A percentile compares a stretch with the other conserved stretches of the same genome.
Evolutionary conservation across 2,797 vertebrate species (phyloP).

Genomic region (Enteromius trimaculatus): DNA sequence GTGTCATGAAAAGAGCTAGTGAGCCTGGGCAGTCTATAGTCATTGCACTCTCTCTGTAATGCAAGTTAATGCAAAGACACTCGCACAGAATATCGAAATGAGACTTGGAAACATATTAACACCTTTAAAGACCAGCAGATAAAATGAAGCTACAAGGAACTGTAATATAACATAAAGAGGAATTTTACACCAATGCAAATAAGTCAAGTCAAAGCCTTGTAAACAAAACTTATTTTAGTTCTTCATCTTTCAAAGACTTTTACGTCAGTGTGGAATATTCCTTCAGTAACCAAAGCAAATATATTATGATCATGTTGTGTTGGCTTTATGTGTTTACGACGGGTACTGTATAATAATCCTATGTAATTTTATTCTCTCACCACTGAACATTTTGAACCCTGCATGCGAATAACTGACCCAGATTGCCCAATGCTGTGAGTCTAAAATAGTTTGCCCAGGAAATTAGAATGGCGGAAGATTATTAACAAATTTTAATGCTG

Average conservation of each 20-base stretch:
- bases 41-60: slow-evolving; percentile 15
- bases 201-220: neutral
- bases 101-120: neutral
- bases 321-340: neutral
- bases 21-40: slow-evolving; percentile 6
- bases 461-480: neutral
- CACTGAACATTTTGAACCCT: neutral
- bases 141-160: neutral
- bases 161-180: neutral
- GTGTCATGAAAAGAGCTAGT: slow-evolving; percentile 17
- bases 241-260: neutral
- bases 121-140: neutral
- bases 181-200: neutral
- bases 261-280: neutral
- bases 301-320: neutral
- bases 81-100: neutral
- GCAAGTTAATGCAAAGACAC: neutral
- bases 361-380: neutral
- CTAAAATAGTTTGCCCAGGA: neutral
- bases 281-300: neutral
- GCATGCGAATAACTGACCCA: neutral
- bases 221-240: neutral
- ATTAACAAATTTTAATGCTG: neutral
- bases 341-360: neutral
- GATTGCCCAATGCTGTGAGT: neutral